Base-by-base conservation (phyloP, 2,888 invertebrate species). In the Andrena haemorrhoa region DNA sequence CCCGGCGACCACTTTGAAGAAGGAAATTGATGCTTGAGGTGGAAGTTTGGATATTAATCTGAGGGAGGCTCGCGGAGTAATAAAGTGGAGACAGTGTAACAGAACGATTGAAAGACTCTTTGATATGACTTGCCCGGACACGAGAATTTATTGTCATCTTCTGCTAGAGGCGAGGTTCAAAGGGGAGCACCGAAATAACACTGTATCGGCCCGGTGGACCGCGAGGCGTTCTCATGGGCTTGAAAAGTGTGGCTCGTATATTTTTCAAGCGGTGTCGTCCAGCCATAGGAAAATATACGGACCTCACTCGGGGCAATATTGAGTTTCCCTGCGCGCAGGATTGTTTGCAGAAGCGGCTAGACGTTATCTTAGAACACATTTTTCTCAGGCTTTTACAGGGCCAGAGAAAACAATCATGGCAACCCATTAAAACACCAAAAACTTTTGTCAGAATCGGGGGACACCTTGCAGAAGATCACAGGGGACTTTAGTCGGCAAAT, bases 221-320 rank as follows among this genome's bases (percentile, higher is more conserved):
- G 1, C 71, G 20, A 68, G 70, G 68, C 26, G 73, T 88, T 87
- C 85, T 83, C 82, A 83, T 77, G 76, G 65, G 72, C 66, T 74
- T 58, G 75, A 88, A 86, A 86, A 88, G 77, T 61, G 72, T 65
- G 70, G 82, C 56, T 75, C 77, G 86, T 88, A 83, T 89, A 88
- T 89, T 90, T 89, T 90, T 80, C 82, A 82, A 85, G 86, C 89
- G 85, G 84, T 85, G 77, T 84, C 86, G 70, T 84, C 78, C 73
- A 73, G 75, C 85, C 87, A 86, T 84, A 86, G 82, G 79, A 86
- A 90, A 90, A 90, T 88, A 90, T 86, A 90, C 89, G 80, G 83
- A 79, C 65, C 75, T 77, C 74, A 71, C 78, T 72, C 78, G 47
- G 65, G 82, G 63, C 77, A 75, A 89, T 90, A 90, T 90, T 88